These are phyloP conservation scores for Oreochromis niloticus DNA, from an alignment of 2,113 vertebrate genomes.

Conservation along the genomic window DNA sequence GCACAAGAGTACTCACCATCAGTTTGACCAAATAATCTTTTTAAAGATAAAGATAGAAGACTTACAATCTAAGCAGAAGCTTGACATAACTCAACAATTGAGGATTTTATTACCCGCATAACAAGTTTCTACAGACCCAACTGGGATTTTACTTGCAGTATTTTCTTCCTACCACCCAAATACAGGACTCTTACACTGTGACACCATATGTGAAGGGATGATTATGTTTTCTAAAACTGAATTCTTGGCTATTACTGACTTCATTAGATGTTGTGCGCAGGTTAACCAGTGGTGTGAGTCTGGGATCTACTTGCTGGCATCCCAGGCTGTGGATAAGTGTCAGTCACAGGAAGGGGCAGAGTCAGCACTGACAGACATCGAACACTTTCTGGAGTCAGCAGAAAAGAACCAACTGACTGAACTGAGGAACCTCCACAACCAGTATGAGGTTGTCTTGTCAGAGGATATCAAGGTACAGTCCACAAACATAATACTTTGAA, in stretches of 20 bases:
- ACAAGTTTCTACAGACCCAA: neutral
- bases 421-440: conserved; percentile 83
- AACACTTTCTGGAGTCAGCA: conserved; percentile 79
- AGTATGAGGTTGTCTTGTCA: conserved; percentile 85
- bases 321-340: conserved; percentile 93
- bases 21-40: neutral
- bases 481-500: neutral
- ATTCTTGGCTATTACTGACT: neutral
- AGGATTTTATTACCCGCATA: neutral
- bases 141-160: neutral
- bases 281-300: conserved; percentile 91
- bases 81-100: neutral
- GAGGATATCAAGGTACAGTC: conserved; percentile 80
- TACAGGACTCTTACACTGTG: neutral
- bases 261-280: conserved; percentile 54
- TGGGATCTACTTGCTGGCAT: conserved; percentile 91
- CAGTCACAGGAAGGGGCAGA: conserved; percentile 95
- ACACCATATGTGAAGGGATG: neutral
- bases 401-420: conserved; percentile 79
- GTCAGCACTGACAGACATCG: conserved; percentile 83
- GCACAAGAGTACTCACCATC: neutral
- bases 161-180: neutral
- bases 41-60: neutral
- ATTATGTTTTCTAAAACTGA: neutral
- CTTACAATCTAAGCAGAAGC: neutral